These are phyloP conservation scores for Drosophila sp. DNA, from an alignment of 1,140 invertebrate species.

Conservation along the genomic window DNA sequence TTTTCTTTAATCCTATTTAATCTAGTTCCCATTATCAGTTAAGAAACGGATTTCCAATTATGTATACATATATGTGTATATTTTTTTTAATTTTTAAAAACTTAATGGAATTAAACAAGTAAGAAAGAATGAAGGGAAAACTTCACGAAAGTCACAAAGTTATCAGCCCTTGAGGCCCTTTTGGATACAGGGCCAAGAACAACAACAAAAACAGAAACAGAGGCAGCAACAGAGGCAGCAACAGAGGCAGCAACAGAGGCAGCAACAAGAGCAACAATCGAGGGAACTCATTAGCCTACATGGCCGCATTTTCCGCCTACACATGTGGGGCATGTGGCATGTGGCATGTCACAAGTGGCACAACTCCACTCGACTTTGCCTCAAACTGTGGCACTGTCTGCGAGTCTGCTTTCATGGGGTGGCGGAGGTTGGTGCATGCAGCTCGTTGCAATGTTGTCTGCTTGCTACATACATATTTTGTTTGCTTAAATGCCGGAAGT, in stretches of 20 bases:
- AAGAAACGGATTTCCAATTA: no score
- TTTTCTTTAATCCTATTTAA: no score
- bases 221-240: slow-evolving; percentile 30
- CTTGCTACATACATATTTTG: slow-evolving; percentile 63
- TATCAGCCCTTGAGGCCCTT: background rate
- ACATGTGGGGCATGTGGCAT: slow-evolving; percentile 47
- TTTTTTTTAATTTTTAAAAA: no score
- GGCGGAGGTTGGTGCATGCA: background rate
- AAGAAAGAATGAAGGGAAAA: no score
- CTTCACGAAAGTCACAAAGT: no score
- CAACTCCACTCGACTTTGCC: slow-evolving; percentile 42
- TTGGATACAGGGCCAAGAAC: background rate
- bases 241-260: slow-evolving; percentile 9
- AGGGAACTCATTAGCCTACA: slow-evolving; percentile 80
- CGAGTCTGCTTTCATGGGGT: background rate
- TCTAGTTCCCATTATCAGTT: no score
- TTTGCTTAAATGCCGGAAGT: slow-evolving; percentile 82
- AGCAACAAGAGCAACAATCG: slow-evolving; percentile 20
- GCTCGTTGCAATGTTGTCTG: slow-evolving; percentile 22
- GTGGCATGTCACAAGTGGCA: slow-evolving; percentile 56
- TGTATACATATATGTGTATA: no score
- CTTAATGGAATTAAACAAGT: no score
- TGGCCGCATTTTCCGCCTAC: slow-evolving; percentile 78
- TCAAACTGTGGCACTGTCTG: slow-evolving; percentile 14
- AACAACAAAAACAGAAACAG: slow-evolving; percentile 4